Percentiles rank a stretch among this genome's conserved stretches.
phyloP scores from a whole-genome alignment of 92 coral and sea anemone species.

The Porites cylindrica region DNA sequence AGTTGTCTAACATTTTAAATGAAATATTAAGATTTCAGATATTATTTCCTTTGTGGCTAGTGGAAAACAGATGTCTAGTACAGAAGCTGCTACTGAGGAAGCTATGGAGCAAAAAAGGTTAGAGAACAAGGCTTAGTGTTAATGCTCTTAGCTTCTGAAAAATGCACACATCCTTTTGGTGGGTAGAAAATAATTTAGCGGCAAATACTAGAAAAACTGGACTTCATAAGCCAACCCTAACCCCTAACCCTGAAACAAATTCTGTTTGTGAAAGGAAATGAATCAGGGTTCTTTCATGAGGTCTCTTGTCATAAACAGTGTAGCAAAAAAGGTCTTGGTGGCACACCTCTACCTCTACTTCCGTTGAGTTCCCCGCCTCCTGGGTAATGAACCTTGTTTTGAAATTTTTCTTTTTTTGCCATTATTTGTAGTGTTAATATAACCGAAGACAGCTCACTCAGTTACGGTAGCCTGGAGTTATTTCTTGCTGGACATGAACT shows the following conservation, averaged over 20 bases:
- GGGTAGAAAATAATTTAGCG: too few relatives aligned
- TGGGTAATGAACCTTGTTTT: neutral
- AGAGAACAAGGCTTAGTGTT: neutral
- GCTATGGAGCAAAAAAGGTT: conserved; percentile 25
- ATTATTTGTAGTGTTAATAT: neutral
- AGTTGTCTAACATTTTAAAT: neutral
- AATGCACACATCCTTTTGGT: too few relatives aligned
- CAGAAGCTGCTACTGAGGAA: conserved; percentile 29
- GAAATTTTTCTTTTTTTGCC: neutral
- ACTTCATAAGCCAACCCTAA: too few relatives aligned
- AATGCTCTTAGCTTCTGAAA: too few relatives aligned
- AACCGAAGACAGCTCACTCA: conserved; percentile 37
- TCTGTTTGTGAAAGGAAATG: too few relatives aligned
- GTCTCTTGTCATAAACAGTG: too few relatives aligned
- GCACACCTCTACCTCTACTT: too few relatives aligned
- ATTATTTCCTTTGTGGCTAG: conserved; percentile 47
- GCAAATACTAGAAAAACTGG: too few relatives aligned
- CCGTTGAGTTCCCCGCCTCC: too few relatives aligned
- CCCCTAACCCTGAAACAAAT: too few relatives aligned
- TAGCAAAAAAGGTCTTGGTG: too few relatives aligned
- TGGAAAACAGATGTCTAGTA: conserved; percentile 59
- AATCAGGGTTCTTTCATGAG: too few relatives aligned
- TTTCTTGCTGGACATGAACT: conserved; percentile 87
- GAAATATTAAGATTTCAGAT: conserved; percentile 53
- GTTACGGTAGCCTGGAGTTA: conserved; percentile 86